Base-by-base conservation (phyloP, 2,888 invertebrate genomes). In the Dryocosmus kuriphilus region DNA sequence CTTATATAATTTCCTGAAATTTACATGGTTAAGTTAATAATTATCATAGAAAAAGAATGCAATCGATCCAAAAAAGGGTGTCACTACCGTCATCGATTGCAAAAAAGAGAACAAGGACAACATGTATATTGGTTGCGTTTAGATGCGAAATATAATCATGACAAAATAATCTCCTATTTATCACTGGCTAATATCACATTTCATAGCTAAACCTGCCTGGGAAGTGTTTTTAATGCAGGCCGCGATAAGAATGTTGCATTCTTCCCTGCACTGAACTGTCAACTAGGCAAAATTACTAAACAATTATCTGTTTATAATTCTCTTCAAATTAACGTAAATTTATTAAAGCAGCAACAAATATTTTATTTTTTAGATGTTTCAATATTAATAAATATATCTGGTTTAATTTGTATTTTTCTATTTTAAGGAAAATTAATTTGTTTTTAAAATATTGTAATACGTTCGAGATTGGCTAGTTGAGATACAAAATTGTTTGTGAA, bases 21-120 rank as follows among this genome's bases (percentile, higher is more conserved):
- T 9, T 14, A 11, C 7, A 51, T 51, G 7, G 2, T 7, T 51
- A 11, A 51, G n/a, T 38, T 6, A 51, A 51, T n/a, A n/a, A n/a
- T 51, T 8, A 51, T 51, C 7, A 55, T 8, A 27, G 27, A 27
- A 8, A 41, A 41, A 67, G 14, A 65, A 16, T 24, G 2, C n/a
- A 71, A 71, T 71, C 51, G 51, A 71, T 71, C 30, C 32, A 5
- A 71, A 71, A 71, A 71, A 51, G 71, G 71, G 71, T 51, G 71
- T 71, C 51, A 71, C 67, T 71, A 51, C 19, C n/a, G 19, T 51
- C 27, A 71, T 71, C 51, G 51, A 55, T 71, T 71, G 51, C 14
- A 51, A 51, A 51, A 63, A 71, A 0, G 51, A 71, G 71, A 32
- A 30, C 71, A 71, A 71, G 71, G 71, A 71, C 71, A 71, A 51